Base-by-base conservation (phyloP, 2,888 invertebrate species). In the Acrocera orbiculus region DNA sequence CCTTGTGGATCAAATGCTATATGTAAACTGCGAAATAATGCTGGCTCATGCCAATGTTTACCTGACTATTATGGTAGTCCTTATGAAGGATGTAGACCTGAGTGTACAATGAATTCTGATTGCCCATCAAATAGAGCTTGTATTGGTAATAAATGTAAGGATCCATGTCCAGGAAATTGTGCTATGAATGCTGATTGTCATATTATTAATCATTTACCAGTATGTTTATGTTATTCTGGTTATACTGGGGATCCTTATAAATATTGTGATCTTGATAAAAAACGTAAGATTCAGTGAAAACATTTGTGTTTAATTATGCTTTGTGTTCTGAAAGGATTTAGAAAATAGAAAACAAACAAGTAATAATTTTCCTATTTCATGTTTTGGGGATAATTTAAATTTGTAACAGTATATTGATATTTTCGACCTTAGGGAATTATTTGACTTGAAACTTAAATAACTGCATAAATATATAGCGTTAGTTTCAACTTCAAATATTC, bases 81-180 rank as follows among this genome's bases (percentile, higher is more conserved):
- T 15, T 80, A 80, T 45, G 70, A 73, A 49, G 60, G 61, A 45
- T 83, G 82, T 53, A 66, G 80, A 47, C 80, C 81, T 2, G 80
- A 82, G 58, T 82, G 82, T 52, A 67, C 72, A n/a, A 67, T 75
- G 5, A 76, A 79, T 51, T 72, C 78, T 6, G 81, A 82, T 60
- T 83, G 85, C 54, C 58, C 73, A n/a, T 63, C 65, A 32, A 69
- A 72, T 43, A 69, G 69, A 52, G 76, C 77, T 42, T 82, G 82
- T 48, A 62, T 74, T 4, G 68, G 71, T 43, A 73, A 75, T 42
- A 80, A 78, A 57, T 85, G 85, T 53, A 63, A 66, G 49, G 76
- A 83, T 60, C 81, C 82, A 13, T 83, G 82, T 46, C 76, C 76
- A 5, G 80, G 79, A 41, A 71, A 74, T 11, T 83, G 83, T 51